Conservation (phyloP, 2,113 vertebrate species). For the Gobius niger region DNA sequence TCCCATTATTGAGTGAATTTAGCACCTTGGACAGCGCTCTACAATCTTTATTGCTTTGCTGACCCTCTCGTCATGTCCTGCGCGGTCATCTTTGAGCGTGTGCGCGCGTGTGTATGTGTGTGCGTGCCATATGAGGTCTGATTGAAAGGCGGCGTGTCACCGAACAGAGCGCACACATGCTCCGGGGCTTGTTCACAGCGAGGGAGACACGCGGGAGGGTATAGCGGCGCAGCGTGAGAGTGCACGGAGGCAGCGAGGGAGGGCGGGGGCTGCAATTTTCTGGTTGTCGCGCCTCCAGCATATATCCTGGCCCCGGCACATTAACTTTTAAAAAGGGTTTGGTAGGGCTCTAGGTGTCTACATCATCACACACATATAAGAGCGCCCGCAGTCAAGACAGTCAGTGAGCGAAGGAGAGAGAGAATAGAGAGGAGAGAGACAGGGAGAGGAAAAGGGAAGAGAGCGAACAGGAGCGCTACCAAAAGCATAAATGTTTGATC, state of each 20-base stretch:
- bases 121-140: conserved; percentile 88
- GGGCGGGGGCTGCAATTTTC: conserved; percentile 95
- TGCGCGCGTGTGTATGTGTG: conserved; percentile 69
- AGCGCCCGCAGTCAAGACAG: conserved; percentile 68
- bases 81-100: conserved; percentile 49
- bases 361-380: conserved; percentile 65
- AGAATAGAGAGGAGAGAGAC: conserved; percentile 53
- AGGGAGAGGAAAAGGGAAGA: conserved; percentile 40
- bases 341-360: conserved; percentile 78
- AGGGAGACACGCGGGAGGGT: conserved; percentile 84
- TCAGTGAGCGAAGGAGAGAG: conserved; percentile 53
- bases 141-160: conserved; percentile 99
- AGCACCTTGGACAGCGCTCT: conserved; percentile 98
- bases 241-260: conserved; percentile 48
- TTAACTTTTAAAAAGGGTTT: conserved; percentile 90
- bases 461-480: conserved; percentile 49
- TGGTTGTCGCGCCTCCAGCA: conserved; percentile 92
- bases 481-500: conserved; percentile 75
- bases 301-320: conserved; percentile 88
- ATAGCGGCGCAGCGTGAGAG: conserved; percentile 67
- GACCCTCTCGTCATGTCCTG: conserved; percentile 97
- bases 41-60: conserved; percentile 99
- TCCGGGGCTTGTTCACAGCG: conserved; percentile 92
- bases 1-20: conserved; percentile 99
- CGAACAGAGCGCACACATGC: conserved; percentile 96